These are phyloP conservation scores for Lutra lutra DNA, from an alignment of 2,797 vertebrate species.

Conservation along the genomic window DNA sequence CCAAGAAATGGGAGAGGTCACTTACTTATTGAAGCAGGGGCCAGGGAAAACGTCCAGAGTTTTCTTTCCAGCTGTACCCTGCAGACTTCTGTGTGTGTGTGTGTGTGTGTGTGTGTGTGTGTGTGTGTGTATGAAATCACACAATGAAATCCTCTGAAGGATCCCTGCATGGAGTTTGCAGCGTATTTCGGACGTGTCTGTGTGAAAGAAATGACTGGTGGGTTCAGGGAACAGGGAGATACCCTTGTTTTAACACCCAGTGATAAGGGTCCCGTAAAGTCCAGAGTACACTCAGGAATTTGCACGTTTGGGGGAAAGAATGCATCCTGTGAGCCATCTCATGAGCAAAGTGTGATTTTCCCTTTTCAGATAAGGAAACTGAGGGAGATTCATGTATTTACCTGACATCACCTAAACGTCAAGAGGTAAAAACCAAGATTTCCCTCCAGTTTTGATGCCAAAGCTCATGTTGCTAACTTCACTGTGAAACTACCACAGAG, in stretches of 20 bases:
- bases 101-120: too few species aligned
- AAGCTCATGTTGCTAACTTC: not conserved
- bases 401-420: not conserved
- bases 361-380: not conserved
- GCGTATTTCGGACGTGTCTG: not conserved
- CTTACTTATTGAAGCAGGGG: not conserved
- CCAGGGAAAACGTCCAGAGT: too few species aligned
- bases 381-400: not conserved
- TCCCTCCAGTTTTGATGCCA: not conserved
- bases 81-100: not conserved
- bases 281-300: not conserved
- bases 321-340: not conserved
- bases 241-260: not conserved
- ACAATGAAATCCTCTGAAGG: too few species aligned
- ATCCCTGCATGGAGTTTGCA: not conserved
- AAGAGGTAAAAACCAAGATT: not conserved
- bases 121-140: too few species aligned
- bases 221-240: not conserved
- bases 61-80: not conserved
- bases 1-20: not conserved
- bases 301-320: not conserved
- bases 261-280: not conserved
- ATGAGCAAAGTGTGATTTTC: not conserved
- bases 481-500: accelerated
- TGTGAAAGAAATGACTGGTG: not conserved